Percentiles rank a stretch among this genome's conserved stretches.
Evolutionary conservation across 30 jellyfish, hydroid and myxozoan species (phyloP).

Genomic region (Turritopsis dohrnii): DNA sequence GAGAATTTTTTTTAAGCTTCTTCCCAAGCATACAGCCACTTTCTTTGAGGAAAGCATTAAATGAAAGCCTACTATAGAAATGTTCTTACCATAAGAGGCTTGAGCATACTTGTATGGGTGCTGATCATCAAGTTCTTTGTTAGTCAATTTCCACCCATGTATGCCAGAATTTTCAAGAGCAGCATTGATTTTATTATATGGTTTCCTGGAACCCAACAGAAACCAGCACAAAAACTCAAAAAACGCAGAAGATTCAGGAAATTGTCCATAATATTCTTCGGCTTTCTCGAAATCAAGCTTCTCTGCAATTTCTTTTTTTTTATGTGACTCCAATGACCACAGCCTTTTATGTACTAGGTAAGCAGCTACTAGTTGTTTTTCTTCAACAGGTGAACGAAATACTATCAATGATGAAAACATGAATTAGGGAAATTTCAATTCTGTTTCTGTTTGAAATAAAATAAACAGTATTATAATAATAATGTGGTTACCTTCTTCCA

Average conservation of each 20-base stretch:
- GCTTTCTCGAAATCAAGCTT: neutral
- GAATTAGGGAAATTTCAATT: neutral
- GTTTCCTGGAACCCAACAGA: neutral
- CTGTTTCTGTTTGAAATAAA: too few species aligned
- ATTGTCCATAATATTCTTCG: neutral
- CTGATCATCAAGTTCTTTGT: neutral
- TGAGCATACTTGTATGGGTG: neutral
- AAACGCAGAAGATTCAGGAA: neutral
- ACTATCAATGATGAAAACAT: neutral
- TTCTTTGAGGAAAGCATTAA: neutral
- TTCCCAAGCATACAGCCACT: too few species aligned
- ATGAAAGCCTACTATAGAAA: too few species aligned
- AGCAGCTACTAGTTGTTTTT: neutral
- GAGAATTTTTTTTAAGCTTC: too few species aligned
- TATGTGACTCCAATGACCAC: neutral
- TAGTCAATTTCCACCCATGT: neutral
- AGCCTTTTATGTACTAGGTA: neutral
- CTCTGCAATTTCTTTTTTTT: neutral
- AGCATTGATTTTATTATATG: neutral
- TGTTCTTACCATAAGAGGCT: neutral
- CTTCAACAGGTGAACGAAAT: neutral
- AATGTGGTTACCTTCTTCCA: too few species aligned
- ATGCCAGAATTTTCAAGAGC: neutral
- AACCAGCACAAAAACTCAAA: neutral
- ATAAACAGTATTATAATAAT: too few species aligned